Percentiles rank a stretch among this genome's conserved stretches.
Evolutionary conservation across 2,888 invertebrate species (phyloP).

Genomic region (Limenitis arthemis): DNA sequence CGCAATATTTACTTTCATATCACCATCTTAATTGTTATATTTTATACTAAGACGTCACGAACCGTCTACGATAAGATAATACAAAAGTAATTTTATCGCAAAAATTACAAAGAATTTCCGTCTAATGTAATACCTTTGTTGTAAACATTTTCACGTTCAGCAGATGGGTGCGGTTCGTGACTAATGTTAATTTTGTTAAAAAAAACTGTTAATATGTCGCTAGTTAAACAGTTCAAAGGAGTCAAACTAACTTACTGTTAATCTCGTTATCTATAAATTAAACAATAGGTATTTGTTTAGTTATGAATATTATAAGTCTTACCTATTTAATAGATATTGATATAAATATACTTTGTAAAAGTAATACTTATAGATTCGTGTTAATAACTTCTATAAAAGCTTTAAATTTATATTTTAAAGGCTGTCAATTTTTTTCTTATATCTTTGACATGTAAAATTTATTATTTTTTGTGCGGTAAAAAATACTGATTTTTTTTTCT

Average conservation of each 20-base stretch:
- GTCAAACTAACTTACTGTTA: background rate
- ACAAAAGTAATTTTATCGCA: conserved; percentile 33
- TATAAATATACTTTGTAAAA: too few species aligned
- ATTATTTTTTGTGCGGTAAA: too few species aligned
- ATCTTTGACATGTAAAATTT: too few species aligned
- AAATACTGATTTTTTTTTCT: too few species aligned
- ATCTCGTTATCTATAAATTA: background rate
- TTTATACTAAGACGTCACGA: conserved; percentile 20
- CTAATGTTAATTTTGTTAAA: conserved; percentile 15
- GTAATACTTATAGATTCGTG: too few species aligned
- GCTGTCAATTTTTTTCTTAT: too few species aligned
- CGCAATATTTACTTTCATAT: conserved; percentile 24
- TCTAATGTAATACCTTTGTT: conserved; percentile 37
- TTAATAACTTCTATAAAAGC: too few species aligned
- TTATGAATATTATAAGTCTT: too few species aligned
- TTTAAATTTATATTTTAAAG: too few species aligned
- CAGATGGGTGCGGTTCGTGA: conserved; percentile 28
- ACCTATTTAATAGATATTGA: too few species aligned
- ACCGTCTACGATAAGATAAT: conserved; percentile 15
- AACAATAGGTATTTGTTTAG: too few species aligned
- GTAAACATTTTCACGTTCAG: conserved; percentile 45
- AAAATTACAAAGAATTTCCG: conserved; percentile 30
- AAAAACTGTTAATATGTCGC: conserved; percentile 6
- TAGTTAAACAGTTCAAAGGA: background rate
- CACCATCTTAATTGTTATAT: conserved; percentile 37